Percentiles rank a stretch among this genome's conserved stretches.
Conservation (phyloP, 2,113 vertebrate species). For the Tupaia chinensis region DNA sequence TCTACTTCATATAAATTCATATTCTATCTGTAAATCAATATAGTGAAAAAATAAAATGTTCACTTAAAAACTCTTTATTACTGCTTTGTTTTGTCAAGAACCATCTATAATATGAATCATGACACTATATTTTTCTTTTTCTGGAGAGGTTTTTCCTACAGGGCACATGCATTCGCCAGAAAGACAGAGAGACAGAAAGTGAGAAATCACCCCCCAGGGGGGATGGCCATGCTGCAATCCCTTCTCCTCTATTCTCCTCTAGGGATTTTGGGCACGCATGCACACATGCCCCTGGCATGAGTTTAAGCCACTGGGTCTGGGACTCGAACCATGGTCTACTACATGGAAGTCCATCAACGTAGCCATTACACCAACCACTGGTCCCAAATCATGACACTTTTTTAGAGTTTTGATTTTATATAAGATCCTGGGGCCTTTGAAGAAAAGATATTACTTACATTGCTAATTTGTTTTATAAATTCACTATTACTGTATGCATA, state of each 20-base stretch:
- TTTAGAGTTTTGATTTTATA: conserved; percentile 13
- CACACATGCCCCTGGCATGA: no score
- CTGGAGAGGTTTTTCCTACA: no score
- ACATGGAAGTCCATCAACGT: no score
- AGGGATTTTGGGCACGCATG: no score
- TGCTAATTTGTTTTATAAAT: conserved; percentile 40
- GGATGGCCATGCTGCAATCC: no score
- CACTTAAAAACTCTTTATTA: conserved; percentile 4
- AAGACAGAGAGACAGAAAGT: no score
- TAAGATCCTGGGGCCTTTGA: not conserved
- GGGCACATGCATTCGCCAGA: no score
- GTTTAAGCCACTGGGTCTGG: no score
- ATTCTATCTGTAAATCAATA: not conserved
- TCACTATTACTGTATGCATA: not conserved
- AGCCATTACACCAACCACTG: no score
- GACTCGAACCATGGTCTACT: no score
- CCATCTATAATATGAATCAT: not conserved
- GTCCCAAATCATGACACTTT: not conserved
- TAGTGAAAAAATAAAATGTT: not conserved
- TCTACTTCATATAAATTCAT: not conserved
- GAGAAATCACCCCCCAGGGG: no score
- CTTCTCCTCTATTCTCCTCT: no score
- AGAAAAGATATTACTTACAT: not conserved
- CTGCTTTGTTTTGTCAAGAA: conserved; percentile 1
- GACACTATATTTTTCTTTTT: not conserved